Conservation (phyloP, 1,140 invertebrate genomes). For the Drosophila pachea region DNA sequence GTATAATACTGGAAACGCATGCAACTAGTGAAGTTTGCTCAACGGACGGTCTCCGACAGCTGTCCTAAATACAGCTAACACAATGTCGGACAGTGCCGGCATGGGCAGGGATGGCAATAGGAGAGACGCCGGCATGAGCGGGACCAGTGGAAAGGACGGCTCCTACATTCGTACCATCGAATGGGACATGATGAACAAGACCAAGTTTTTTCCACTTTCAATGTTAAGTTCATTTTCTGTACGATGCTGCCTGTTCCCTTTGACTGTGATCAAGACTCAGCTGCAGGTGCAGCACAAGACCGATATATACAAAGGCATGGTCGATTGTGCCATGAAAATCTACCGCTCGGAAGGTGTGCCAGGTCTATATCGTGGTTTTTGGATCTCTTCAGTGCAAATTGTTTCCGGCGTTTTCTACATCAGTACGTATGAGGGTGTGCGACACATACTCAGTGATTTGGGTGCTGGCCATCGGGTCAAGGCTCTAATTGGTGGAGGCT, state of each 20-base stretch:
- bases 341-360: slow-evolving; percentile 90
- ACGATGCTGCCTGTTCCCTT: slow-evolving; percentile 93
- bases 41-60: slow-evolving; percentile 49
- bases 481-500: slow-evolving; percentile 86
- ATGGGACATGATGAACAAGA: slow-evolving; percentile 99
- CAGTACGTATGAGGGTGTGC: slow-evolving; percentile 95
- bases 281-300: slow-evolving; percentile 93
- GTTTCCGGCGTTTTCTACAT: slow-evolving; percentile 96
- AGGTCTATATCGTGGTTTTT: slow-evolving; percentile 97
- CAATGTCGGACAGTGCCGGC: slow-evolving; percentile 59
- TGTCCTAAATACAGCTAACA: slow-evolving; percentile 54
- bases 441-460: slow-evolving; percentile 87
- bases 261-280: slow-evolving; percentile 98
- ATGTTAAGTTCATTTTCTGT: slow-evolving; percentile 92
- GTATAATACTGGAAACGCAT: slow-evolving; percentile 45
- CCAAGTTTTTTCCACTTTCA: slow-evolving; percentile 94
- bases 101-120: slow-evolving; percentile 39
- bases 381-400: slow-evolving; percentile 91
- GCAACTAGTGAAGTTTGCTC: slow-evolving; percentile 33
- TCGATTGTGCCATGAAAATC: slow-evolving; percentile 95
- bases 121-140: slow-evolving; percentile 28
- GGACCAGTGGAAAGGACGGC: slow-evolving; percentile 32
- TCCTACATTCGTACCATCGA: slow-evolving; percentile 93
- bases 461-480: slow-evolving; percentile 79
- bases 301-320: slow-evolving; percentile 91